Evolutionary conservation across 2,888 invertebrate species (phyloP).

Genomic region (Chironomus riparius): DNA sequence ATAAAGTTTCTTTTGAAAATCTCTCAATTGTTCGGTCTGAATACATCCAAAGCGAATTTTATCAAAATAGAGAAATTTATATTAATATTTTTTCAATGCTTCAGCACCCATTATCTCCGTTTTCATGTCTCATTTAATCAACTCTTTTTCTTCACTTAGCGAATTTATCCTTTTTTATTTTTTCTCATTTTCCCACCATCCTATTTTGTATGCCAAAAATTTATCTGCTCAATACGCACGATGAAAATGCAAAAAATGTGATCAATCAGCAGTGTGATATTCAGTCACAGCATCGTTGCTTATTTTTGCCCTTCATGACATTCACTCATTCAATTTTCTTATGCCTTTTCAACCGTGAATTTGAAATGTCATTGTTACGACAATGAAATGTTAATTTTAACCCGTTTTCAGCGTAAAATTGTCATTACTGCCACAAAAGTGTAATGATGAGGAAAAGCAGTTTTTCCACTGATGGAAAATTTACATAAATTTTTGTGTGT

Average conservation of each 20-base stretch:
- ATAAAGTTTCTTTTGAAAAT: too few species aligned
- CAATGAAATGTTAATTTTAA: slow-evolving; percentile 17
- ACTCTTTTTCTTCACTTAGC: too few species aligned
- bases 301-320: neutral
- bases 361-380: slow-evolving; percentile 17
- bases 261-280: neutral
- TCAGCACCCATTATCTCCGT: too few species aligned
- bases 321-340: neutral
- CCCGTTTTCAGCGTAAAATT: slow-evolving; percentile 8
- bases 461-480: slow-evolving; percentile 20
- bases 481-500: slow-evolving; percentile 14
- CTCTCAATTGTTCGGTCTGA: too few species aligned
- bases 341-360: slow-evolving; percentile 14
- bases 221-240: neutral
- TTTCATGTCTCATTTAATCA: too few species aligned
- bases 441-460: slow-evolving; percentile 21
- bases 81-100: too few species aligned
- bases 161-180: neutral
- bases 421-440: slow-evolving; percentile 7
- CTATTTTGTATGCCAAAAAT: too few species aligned
- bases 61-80: too few species aligned
- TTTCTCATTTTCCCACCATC: neutral
- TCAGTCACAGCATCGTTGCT: neutral
- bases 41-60: too few species aligned
- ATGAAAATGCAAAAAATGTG: neutral